Evolutionary conservation across 2,888 invertebrate genomes (phyloP).

Genomic region (Tinea trinotella): DNA sequence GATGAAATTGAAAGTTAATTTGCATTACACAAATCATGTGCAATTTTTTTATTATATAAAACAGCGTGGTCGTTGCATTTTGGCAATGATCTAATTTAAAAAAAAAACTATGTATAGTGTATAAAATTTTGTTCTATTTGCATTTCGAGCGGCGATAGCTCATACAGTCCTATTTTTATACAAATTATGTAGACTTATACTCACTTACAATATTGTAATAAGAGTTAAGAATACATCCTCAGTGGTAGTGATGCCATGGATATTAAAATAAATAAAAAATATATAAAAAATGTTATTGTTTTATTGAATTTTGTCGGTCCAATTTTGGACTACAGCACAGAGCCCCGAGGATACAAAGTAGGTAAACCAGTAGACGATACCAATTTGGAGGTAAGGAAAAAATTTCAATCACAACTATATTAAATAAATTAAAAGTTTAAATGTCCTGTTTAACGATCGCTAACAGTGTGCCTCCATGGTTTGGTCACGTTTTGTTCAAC

Average conservation of each 20-base stretch:
- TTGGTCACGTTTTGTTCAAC: too few species aligned
- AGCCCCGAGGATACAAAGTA: too few species aligned
- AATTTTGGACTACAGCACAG: too few species aligned
- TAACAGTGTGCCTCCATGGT: too few species aligned
- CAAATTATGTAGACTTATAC: slow-evolving; percentile 63
- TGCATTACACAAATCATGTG: slow-evolving; percentile 61
- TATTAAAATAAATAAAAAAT: slow-evolving; percentile 47
- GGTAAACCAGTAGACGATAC: too few species aligned
- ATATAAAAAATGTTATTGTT: too few species aligned
- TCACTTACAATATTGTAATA: slow-evolving; percentile 67
- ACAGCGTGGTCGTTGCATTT: slow-evolving; percentile 8
- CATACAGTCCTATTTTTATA: slow-evolving; percentile 72
- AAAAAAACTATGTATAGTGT: slow-evolving; percentile 20
- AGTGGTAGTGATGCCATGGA: slow-evolving; percentile 56
- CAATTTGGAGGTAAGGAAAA: too few species aligned
- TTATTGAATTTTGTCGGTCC: too few species aligned
- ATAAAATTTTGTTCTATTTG: slow-evolving; percentile 50
- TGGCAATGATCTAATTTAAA: background rate
- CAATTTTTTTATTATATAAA: slow-evolving; percentile 34
- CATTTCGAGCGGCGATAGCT: slow-evolving; percentile 45
- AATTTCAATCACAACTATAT: too few species aligned
- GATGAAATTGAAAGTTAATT: background rate
- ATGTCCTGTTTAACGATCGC: too few species aligned
- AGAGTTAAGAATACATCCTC: slow-evolving; percentile 50
- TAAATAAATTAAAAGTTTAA: too few species aligned